Evolutionary conservation across 2,888 invertebrate genomes (phyloP), one percentile per base, ranked within the genome.

Genomic region (Polyommatus icarus): DNA sequence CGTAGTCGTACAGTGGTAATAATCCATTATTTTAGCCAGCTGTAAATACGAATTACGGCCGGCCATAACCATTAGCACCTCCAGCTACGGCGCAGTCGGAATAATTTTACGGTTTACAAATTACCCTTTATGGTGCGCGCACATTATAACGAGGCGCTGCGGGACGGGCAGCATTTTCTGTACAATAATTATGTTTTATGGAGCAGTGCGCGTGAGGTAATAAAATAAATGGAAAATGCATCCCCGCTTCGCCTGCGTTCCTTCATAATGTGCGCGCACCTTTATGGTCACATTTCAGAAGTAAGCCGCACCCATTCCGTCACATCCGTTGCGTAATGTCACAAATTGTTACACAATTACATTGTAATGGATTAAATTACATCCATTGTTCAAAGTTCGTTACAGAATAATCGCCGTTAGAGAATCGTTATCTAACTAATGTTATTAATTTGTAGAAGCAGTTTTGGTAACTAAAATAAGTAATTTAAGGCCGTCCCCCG

Each of bases 61-160:
- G 29, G 18, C 29, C 67, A 67, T 67, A 67, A 67, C 67, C 29
- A 67, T 67, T 67, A 67, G 67, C 67, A 67, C 67, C 67, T 67
- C 29, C 32, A 18, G 67, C 54, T 29, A 67, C 32, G 20, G 67
- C 67, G 29, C 67, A 67, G 15, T 32, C 67, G 18, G 29, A 29
- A 67, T 67, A 15, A 67, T 67, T 67, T 67, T 67, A 67, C 67
- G 67, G 61, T 29, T 12, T 32, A 67, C 29, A 67, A 67, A 67
- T 67, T 29, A 67, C 67, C 29, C 67, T 67, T 67, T 24, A 61
- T 12, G 54, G 54, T 54, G 54, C 3, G 15, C 15, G 1, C 50
- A 54, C 54, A 54, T 18, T 54, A 54, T 18, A 0, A 54, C 10
- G 46, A 10, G 46, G 46, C 46, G 46, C 46, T 46, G 46, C 3